Evolutionary conservation across 2,113 vertebrate species (phyloP).

Genomic region (Bostrychus sinensis): DNA sequence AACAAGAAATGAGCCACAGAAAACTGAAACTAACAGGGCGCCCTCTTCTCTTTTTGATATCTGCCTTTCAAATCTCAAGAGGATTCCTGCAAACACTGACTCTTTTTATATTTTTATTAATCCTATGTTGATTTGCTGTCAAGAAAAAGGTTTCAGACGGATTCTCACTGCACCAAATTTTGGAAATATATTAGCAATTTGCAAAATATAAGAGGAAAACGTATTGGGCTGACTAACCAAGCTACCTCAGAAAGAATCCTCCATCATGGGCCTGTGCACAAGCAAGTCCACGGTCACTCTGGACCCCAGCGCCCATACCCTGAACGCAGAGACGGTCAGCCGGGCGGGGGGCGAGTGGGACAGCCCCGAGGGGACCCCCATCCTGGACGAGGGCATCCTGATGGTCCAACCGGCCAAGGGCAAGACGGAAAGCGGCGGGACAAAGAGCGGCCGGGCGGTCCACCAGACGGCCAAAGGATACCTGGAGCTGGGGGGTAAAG

Average conservation of each 20-base stretch:
- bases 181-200: background rate
- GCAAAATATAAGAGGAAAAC: no score
- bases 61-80: background rate
- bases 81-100: background rate
- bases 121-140: background rate
- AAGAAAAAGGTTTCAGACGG: background rate
- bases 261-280: slow-evolving; percentile 64
- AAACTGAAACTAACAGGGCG: no score
- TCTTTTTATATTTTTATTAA: background rate
- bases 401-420: slow-evolving; percentile 52
- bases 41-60: background rate
- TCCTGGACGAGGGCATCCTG: slow-evolving; percentile 46
- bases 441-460: background rate
- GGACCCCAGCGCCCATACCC: slow-evolving; percentile 35
- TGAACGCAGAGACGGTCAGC: slow-evolving; percentile 22
- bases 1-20: background rate
- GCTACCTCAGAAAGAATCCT: background rate
- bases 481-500: slow-evolving; percentile 61
- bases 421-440: slow-evolving; percentile 26
- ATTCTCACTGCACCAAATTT: background rate
- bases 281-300: slow-evolving; percentile 61
- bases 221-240: background rate
- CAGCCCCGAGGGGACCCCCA: slow-evolving; percentile 32
- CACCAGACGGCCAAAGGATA: slow-evolving; percentile 60
- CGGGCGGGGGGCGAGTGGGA: background rate